Base-by-base conservation (phyloP, 2,888 invertebrate species). In the Germaria angustata region DNA sequence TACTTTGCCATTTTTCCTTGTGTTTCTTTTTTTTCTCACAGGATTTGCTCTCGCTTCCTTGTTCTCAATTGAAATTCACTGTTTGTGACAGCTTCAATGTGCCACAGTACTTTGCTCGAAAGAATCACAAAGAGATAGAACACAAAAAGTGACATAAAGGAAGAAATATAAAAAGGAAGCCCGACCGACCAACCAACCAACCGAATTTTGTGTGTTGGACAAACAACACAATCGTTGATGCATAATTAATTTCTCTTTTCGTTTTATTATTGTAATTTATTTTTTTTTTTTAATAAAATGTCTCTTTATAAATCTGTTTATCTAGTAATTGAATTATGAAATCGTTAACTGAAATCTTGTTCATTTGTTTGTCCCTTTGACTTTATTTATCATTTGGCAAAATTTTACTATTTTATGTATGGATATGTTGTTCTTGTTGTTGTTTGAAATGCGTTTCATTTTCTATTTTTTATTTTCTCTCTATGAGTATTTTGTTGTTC, bases 241-340 rank as follows among this genome's bases (percentile, higher is more conserved):
- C 90, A 89, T 89, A 88, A 75, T 78, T 78, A 78, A 69, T 77
- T 63, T 65, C 46, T 55, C 63, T 65, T 69, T 53, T 65, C 41
- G 55, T 71, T 71, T 72, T 53, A n/a, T n/a, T n/a, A n/a, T n/a
- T n/a, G n/a, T n/a, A n/a, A n/a, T n/a, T 53, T 32, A 24, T 55
- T 4, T 41, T 63, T 36, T 46, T 55, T 61, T 55, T 65, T 53
- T 36, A n/a, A n/a, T n/a, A n/a, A n/a, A n/a, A n/a, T n/a, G n/a
- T 71, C 32, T 51, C 57, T 68, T 41, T 44, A 53, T 51, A 75
- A 77, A 61, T 80, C 85, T 85, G 80, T 87, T 89, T 88, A 89
- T 88, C 90, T 88, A 86, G 87, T 89, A 89, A 89, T 89, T 89
- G 88, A 89, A 90, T 90, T 88, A 89, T 89, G 88, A 89, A 88